A percentile compares a stretch with the other conserved stretches of the same genome.
Evolutionary conservation across 2,888 invertebrate genomes (phyloP).

Genomic region (Rotaria magnacalcarata): DNA sequence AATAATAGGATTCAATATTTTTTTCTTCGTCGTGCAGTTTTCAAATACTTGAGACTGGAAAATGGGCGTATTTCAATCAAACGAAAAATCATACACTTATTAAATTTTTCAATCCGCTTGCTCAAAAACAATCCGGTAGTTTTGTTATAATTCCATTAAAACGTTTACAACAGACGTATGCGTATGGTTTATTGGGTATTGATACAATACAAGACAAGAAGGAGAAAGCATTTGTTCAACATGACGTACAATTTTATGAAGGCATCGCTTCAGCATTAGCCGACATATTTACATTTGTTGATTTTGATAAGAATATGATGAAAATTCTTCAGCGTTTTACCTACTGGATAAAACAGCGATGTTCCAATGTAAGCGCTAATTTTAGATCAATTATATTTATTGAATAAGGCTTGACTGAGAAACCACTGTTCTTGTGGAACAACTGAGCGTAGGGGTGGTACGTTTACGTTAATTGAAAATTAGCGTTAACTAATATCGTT

Average conservation of each 20-base stretch:
- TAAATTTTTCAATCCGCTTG: not conserved
- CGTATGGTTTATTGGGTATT: conserved; percentile 1
- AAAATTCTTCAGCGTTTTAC: not conserved
- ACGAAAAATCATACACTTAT: conserved; percentile 16
- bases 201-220: conserved; percentile 16
- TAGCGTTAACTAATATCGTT: too few relatives aligned
- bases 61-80: not conserved
- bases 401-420: too few relatives aligned
- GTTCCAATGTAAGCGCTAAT: not conserved
- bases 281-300: not conserved
- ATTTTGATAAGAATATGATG: not conserved
- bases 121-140: not conserved
- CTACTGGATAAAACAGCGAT: not conserved
- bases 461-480: too few relatives aligned
- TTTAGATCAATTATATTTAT: too few relatives aligned
- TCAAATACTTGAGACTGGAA: not conserved
- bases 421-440: too few relatives aligned
- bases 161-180: not conserved
- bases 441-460: too few relatives aligned
- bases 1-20: not conserved
- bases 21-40: not conserved
- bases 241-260: conserved; percentile 27
- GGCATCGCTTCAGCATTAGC: not conserved
- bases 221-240: conserved; percentile 16
- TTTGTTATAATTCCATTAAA: conserved; percentile 9